Conservation (phyloP, 1,140 invertebrate genomes). For the Halictus rubicundus region DNA sequence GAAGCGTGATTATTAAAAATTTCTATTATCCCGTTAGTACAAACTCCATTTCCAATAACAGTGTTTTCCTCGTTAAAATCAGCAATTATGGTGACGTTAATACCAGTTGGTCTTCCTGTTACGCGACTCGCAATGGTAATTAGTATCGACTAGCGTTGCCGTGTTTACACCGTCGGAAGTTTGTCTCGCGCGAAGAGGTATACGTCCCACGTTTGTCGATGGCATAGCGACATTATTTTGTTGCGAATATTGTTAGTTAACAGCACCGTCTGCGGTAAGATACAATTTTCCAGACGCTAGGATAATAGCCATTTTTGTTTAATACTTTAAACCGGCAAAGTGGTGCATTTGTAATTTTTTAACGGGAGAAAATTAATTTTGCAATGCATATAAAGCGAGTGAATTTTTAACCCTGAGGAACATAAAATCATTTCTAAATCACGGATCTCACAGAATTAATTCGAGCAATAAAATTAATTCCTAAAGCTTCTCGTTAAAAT, state of each 20-base stretch:
- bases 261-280: background rate
- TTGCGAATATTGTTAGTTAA: slow-evolving; percentile 48
- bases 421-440: no score
- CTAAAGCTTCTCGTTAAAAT: no score
- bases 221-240: slow-evolving; percentile 35
- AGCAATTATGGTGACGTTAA: slow-evolving; percentile 68
- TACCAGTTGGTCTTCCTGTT: slow-evolving; percentile 53
- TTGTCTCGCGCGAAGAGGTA: slow-evolving; percentile 25
- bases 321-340: no score
- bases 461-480: no score
- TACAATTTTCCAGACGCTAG: no score
- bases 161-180: slow-evolving; percentile 58
- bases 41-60: background rate
- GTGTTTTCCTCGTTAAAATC: slow-evolving; percentile 4
- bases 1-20: no score
- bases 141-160: slow-evolving; percentile 62
- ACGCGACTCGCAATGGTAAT: slow-evolving; percentile 56
- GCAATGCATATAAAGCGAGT: no score
- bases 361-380: no score
- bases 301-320: no score
- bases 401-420: no score
- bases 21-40: background rate
- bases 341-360: no score
- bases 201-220: slow-evolving; percentile 24
- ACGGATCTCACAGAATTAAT: no score